A percentile compares a stretch with the other conserved stretches of the same genome.
phyloP scores from a whole-genome alignment of 1,140 invertebrate genomes.

The Thalassaphorura encarpata region DNA sequence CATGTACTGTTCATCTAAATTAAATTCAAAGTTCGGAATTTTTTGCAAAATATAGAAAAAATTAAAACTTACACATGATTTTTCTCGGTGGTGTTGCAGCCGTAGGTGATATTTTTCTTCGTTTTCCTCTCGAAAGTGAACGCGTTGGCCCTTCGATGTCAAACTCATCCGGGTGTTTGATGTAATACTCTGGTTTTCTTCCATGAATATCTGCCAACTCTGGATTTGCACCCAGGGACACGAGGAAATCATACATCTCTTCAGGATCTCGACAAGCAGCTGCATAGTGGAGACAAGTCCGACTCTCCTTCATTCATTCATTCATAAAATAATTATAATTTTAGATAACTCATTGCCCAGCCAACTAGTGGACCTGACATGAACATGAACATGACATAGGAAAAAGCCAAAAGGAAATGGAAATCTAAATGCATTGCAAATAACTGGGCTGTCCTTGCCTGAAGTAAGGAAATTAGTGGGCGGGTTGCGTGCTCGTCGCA shows the following conservation, averaged over 20 bases:
- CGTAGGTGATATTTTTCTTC: constrained; percentile 16
- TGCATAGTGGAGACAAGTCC: constrained; percentile 70
- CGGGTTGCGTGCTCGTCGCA: too few relatives aligned
- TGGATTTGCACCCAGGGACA: constrained; percentile 55
- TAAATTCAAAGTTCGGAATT: too few relatives aligned
- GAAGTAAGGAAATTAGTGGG: too few relatives aligned
- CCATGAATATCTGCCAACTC: constrained; percentile 54
- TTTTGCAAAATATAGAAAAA: too few relatives aligned
- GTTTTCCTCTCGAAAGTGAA: constrained; percentile 5
- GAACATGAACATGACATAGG: too few relatives aligned
- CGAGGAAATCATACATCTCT: constrained; percentile 51
- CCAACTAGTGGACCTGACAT: too few relatives aligned
- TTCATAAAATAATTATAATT: too few relatives aligned
- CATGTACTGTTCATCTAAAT: too few relatives aligned
- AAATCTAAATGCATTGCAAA: too few relatives aligned
- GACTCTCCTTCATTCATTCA: constrained; percentile 57
- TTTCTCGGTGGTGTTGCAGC: constrained; percentile 5
- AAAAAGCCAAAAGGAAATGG: too few relatives aligned
- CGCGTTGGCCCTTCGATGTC: constrained; percentile 24
- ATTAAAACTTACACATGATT: constrained; percentile 5
- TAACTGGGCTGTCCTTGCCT: too few relatives aligned
- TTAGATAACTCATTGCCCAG: too few relatives aligned
- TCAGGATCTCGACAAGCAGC: constrained; percentile 50
- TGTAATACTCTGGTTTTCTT: constrained; percentile 58
- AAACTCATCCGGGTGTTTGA: constrained; percentile 40